Conservation (phyloP, 2,113 vertebrate species). For the Pycnonotus jocosus region DNA sequence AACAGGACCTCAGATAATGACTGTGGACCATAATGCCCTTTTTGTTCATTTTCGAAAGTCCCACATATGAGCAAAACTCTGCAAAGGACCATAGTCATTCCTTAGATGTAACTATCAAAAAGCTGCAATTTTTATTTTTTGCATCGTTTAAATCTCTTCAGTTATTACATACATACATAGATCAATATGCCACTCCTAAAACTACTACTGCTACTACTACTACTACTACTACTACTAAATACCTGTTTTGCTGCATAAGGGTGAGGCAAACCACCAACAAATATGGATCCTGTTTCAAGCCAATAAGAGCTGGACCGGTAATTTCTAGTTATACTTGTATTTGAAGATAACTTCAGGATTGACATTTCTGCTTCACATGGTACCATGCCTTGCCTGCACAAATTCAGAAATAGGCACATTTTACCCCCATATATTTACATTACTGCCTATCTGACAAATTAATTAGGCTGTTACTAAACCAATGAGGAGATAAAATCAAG, state of each 20-base stretch:
- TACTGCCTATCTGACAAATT: constrained; percentile 27
- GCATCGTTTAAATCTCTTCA: background rate
- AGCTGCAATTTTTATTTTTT: background rate
- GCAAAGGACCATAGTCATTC: background rate
- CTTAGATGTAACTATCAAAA: background rate
- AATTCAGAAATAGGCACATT: constrained; percentile 16
- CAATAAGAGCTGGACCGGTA: constrained; percentile 34
- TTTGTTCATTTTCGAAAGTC: background rate
- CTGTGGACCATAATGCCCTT: background rate
- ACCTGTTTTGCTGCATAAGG: constrained; percentile 61
- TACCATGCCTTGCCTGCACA: constrained; percentile 72
- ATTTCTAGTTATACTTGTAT: constrained; percentile 54
- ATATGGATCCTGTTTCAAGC: constrained; percentile 68
- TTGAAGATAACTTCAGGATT: constrained; percentile 44
- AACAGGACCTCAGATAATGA: background rate
- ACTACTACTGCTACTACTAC: no score
- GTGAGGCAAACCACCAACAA: constrained; percentile 76
- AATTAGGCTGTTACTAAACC: constrained; percentile 43
- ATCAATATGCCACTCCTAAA: background rate
- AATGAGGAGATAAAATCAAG: constrained; percentile 29
- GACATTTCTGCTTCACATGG: constrained; percentile 78
- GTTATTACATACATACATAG: background rate
- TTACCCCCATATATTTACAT: background rate
- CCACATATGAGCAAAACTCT: background rate
- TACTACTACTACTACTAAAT: no score